These are phyloP conservation scores for Ditylenchus dipsaci DNA, from an alignment of 1,140 invertebrate genomes.

Conservation along the genomic window DNA sequence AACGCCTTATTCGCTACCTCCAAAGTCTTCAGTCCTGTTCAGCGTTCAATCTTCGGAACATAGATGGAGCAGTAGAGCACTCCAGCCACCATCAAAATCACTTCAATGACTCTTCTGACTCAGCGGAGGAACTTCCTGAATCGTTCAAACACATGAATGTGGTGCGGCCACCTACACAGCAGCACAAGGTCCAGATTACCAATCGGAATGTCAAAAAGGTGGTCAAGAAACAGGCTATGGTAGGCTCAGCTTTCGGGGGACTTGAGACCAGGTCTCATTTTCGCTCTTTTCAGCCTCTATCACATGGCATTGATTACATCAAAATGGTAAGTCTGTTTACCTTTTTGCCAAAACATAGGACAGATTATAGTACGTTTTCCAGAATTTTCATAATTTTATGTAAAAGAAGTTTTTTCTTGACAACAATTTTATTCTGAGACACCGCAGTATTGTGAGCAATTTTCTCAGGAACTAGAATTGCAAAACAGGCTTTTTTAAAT, in stretches of 20 bases:
- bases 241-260: not conserved
- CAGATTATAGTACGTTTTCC: too few relatives aligned
- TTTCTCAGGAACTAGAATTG: too few relatives aligned
- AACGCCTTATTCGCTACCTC: slow-evolving; percentile 2
- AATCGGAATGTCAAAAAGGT: not conserved
- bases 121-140: slow-evolving; percentile 15
- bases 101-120: not conserved
- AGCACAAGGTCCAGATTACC: not conserved
- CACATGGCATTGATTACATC: slow-evolving; percentile 5
- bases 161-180: not conserved
- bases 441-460: too few relatives aligned
- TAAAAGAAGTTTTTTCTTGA: too few relatives aligned
- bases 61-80: not conserved
- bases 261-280: not conserved
- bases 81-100: not conserved
- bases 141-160: slow-evolving; percentile 13
- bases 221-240: not conserved
- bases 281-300: slow-evolving; percentile 1
- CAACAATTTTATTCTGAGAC: too few relatives aligned
- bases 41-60: not conserved
- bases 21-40: not conserved
- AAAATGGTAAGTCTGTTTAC: slow-evolving; percentile 18
- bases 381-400: too few relatives aligned
- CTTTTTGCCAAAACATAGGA: too few relatives aligned
- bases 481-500: too few relatives aligned